Evolutionary conservation across 1,140 invertebrate species (phyloP), one percentile per base, ranked within the genome.

Genomic region (Paracyclopina nana): DNA sequence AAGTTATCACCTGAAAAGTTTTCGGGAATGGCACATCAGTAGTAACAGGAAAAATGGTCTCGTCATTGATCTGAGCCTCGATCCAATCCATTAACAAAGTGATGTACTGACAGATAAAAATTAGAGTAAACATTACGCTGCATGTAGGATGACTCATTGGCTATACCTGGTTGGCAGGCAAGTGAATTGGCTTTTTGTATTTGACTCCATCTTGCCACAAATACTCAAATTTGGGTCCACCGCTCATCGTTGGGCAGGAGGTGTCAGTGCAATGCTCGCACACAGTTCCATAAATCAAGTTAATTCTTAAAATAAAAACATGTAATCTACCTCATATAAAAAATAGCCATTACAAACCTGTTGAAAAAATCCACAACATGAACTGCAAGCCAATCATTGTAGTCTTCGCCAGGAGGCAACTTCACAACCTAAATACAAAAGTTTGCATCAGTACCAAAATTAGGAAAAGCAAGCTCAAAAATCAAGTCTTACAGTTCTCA

Each of bases 311-410:
- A n/a, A n/a, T n/a, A n/a, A n/a, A n/a, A n/a, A n/a, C n/a, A n/a
- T n/a, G n/a, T n/a, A n/a, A n/a, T n/a, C n/a, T n/a, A n/a, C n/a
- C n/a, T n/a, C n/a, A n/a, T n/a, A n/a, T n/a, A n/a, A n/a, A n/a
- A n/a, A n/a, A n/a, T n/a, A n/a, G n/a, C n/a, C n/a, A n/a, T n/a
- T n/a, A n/a, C n/a, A 56, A 94, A 88, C 59, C 87, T 73, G 65
- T 94, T 94, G 65, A 94, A 94, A 63, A 94, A 94, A 60, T 94
- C 88, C 4, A 94, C 88, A 58, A 91, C 88, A 71, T 94, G 86
- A 22, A 94, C 87, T 14, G 88, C 88, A 40, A 91, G 76, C 88
- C 88, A 94, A 63, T 94, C 88, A 64, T 88, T 84, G 5, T 84
- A 61, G 65, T 85, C 80, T 69, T 94, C 88, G 22, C 79, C 80